Evolutionary conservation across 2,888 invertebrate genomes (phyloP), one percentile per base, ranked within the genome.

Genomic region (Steinernema carpocapsae): DNA sequence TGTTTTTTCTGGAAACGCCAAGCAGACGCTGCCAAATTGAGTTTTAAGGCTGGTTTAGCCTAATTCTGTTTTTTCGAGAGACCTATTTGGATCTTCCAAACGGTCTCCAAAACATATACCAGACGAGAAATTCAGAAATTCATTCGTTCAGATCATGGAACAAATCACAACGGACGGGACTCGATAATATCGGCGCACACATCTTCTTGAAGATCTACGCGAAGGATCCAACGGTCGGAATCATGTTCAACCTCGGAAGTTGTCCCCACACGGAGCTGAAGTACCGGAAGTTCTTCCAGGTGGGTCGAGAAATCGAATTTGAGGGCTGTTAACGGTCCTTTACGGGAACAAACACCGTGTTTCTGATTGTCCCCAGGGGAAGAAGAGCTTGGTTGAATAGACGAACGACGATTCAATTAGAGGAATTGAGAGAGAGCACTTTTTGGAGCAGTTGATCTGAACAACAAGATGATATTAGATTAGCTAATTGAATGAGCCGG

Each of bases 201-300:
- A 76, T 74, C 43, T 76, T 76, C 56, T 12, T 74, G 37, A 76
- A 76, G 24, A 76, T 76, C 32, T 76, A 74, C 56, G 14, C 45
- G 17, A 22, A 37, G n/a, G 76, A 76, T 26, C 45, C 70, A 12
- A 24, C 74, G 29, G 74, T 76, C 3, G 74, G 74, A 10, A 19
- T 43, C 19, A 64, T 76, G 76, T 76, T 76, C 70, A 64, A 71
- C 14, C 70, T 76, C 22, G 56, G 74, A 17, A 74, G 43, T 10
- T 59, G 56, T 64, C 24, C 76, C 14, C 26, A 70, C 22, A 19
- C 32, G n/a, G 70, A 76, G 45, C 70, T 76, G 29, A 76, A 76
- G 37, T 76, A 76, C 64, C 72, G 72, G 24, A 72, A 74, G 48
- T 75, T 75, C 48, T 75, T 75, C 46, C 75, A 75, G 71, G 72